phyloP scores from a whole-genome alignment of 2,888 invertebrate genomes.

The Diplazon laetatorius region DNA sequence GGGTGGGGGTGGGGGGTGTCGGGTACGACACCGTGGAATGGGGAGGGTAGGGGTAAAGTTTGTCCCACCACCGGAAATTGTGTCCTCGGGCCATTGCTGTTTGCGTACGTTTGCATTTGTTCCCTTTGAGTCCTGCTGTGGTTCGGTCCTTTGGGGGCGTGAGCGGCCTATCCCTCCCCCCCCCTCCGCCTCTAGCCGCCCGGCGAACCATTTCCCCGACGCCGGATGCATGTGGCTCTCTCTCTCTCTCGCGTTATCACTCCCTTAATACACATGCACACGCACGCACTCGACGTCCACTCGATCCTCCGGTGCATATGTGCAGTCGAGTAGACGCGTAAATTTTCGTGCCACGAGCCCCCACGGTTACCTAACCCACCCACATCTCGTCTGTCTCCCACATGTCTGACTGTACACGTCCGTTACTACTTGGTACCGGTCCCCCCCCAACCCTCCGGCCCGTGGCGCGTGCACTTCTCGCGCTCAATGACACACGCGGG shows the following conservation, averaged over 20 bases:
- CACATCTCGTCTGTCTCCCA: slow-evolving; percentile 23
- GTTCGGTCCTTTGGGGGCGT: slow-evolving; percentile 47
- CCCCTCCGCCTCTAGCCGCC: not conserved
- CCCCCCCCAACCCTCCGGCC: too few relatives aligned
- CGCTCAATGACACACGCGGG: slow-evolving; percentile 33
- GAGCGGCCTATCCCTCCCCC: slow-evolving; percentile 12
- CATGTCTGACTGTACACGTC: slow-evolving; percentile 53
- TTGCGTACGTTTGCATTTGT: slow-evolving; percentile 59
- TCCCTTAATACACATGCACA: slow-evolving; percentile 1
- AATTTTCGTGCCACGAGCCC: slow-evolving; percentile 9
- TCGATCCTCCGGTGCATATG: slow-evolving; percentile 1
- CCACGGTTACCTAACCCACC: too few relatives aligned
- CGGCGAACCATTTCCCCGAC: not conserved
- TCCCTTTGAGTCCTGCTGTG: slow-evolving; percentile 58
- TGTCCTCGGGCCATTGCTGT: slow-evolving; percentile 62
- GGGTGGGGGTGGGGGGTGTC: not conserved
- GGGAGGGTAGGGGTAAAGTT: slow-evolving; percentile 2
- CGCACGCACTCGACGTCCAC: not conserved
- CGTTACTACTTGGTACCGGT: slow-evolving; percentile 49
- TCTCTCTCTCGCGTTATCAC: not conserved
- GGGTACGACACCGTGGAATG: not conserved
- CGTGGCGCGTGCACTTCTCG: not conserved
- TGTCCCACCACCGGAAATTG: slow-evolving; percentile 61
- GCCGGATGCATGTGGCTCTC: slow-evolving; percentile 44
- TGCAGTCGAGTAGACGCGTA: not conserved